Percentiles rank a stretch among this genome's conserved stretches.
phyloP scores from a whole-genome alignment of 2,113 vertebrate species.

The Rafetus swinhoei region DNA sequence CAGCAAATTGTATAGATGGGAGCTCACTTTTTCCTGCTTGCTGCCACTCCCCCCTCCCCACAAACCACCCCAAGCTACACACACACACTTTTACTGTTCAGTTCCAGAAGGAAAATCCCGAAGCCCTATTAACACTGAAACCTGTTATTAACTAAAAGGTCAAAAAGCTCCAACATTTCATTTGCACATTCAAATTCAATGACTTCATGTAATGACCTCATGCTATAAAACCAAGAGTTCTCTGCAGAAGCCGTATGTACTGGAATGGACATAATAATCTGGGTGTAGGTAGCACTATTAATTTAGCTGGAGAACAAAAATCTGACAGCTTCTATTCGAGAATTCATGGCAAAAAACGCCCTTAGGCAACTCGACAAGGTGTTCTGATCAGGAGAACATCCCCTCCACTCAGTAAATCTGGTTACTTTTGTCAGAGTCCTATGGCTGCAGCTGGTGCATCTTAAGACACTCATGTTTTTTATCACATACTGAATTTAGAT shows the following conservation, averaged over 20 bases:
- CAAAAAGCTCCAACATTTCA: conserved; percentile 37
- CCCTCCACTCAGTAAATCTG: not conserved
- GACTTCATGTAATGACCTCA: not conserved
- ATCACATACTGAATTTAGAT: not conserved
- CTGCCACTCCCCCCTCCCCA: not conserved
- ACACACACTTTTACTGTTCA: not conserved
- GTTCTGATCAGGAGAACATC: not conserved
- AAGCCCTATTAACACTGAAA: not conserved
- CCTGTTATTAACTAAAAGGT: conserved; percentile 5
- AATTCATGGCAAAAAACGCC: not conserved
- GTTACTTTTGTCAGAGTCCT: not conserved
- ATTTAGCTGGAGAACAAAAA: not conserved
- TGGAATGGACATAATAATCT: conserved; percentile 35
- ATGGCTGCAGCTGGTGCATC: not conserved
- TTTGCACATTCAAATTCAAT: conserved; percentile 31
- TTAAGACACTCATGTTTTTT: not conserved
- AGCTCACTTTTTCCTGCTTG: not conserved
- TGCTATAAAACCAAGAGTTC: not conserved
- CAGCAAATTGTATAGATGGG: not conserved
- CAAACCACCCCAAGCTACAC: not conserved
- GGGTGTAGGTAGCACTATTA: not conserved
- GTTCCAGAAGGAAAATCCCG: not conserved
- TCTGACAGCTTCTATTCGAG: not conserved
- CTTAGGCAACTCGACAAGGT: not conserved
- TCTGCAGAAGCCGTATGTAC: not conserved